Percentiles rank a stretch among this genome's conserved stretches.
Evolutionary conservation across 2,888 invertebrate species (phyloP).

Genomic region (Biston stratarius): DNA sequence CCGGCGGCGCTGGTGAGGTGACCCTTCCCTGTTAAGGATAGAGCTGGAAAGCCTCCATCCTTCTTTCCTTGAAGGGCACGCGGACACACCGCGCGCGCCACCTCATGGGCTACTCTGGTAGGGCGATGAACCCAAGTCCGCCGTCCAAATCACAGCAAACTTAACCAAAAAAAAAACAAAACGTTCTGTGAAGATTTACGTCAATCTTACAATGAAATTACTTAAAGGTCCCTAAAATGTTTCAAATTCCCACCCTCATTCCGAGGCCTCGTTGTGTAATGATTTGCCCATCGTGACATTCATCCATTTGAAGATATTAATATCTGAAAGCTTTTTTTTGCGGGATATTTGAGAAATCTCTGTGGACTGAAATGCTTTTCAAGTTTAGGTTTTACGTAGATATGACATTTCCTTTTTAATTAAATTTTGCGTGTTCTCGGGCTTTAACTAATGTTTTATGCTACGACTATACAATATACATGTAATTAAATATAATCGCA

Average conservation of each 20-base stretch:
- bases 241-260: slow-evolving; percentile 5
- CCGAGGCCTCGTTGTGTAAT: slow-evolving; percentile 16
- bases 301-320: slow-evolving; percentile 29
- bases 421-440: slow-evolving; percentile 3
- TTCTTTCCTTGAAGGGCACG: too few relatives aligned
- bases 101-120: too few relatives aligned
- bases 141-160: too few relatives aligned
- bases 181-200: slow-evolving; percentile 6
- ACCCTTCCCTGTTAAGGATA: too few relatives aligned
- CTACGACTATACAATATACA: too few relatives aligned
- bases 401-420: slow-evolving; percentile 7
- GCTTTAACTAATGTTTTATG: not conserved
- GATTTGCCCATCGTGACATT: slow-evolving; percentile 31
- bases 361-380: slow-evolving; percentile 16
- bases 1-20: too few relatives aligned
- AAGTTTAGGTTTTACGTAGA: slow-evolving; percentile 1
- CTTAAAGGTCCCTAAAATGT: slow-evolving; percentile 14
- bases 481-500: too few relatives aligned
- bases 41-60: too few relatives aligned
- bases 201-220: not conserved
- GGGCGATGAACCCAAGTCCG: too few relatives aligned
- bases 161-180: not conserved
- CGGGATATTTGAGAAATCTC: slow-evolving; percentile 23
- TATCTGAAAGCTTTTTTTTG: slow-evolving; percentile 31
- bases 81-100: too few relatives aligned